Conservation (phyloP, 2,888 invertebrate genomes). For the Cephus pygmeus region DNA sequence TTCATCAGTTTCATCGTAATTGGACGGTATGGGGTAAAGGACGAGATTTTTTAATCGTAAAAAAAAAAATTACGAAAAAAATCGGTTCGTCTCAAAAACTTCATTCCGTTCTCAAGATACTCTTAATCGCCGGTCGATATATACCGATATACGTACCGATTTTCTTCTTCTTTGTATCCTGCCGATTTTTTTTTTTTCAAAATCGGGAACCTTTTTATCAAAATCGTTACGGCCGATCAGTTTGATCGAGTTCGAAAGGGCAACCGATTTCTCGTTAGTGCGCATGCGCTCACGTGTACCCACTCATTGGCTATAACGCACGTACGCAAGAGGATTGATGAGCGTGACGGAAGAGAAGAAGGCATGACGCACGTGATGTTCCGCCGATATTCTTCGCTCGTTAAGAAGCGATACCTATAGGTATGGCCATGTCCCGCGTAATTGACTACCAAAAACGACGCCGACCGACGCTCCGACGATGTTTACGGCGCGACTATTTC, state of each 20-base stretch:
- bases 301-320: not conserved
- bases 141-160: not conserved
- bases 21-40: not conserved
- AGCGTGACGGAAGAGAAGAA: constrained; percentile 22
- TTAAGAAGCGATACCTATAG: constrained; percentile 14
- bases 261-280: not conserved
- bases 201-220: not conserved
- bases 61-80: not conserved
- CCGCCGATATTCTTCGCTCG: constrained; percentile 34
- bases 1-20: not conserved
- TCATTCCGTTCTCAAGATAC: not conserved
- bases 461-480: not conserved
- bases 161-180: not conserved
- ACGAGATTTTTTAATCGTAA: not conserved
- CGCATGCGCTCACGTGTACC: not conserved
- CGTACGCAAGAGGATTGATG: not conserved
- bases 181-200: not conserved
- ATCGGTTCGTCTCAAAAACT: not conserved
- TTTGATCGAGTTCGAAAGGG: not conserved
- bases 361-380: constrained; percentile 33
- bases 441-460: not conserved
- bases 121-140: not conserved
- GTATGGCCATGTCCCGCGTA: not conserved
- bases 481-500: not conserved
- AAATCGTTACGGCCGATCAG: not conserved